A percentile compares a stretch with the other conserved stretches of the same genome.
Conservation (phyloP, 2,113 vertebrate genomes). For the Mastomys natalensis region DNA sequence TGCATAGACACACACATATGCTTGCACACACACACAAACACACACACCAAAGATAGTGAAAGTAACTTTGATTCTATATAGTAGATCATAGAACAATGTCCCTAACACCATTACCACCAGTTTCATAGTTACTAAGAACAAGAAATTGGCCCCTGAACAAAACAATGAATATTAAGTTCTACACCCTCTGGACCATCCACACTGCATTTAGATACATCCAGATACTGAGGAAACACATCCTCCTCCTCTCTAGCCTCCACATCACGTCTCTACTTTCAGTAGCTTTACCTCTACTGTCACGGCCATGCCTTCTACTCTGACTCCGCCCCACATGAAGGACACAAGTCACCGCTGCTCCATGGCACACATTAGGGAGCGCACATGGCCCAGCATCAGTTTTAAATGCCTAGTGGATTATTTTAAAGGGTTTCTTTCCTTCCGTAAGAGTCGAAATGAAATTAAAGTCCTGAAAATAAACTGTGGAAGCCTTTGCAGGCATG, state of each 20-base stretch:
- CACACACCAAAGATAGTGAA: background rate
- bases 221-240: background rate
- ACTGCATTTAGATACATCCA: background rate
- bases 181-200: background rate
- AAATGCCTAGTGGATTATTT: constrained; percentile 43
- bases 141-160: background rate
- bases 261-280: background rate
- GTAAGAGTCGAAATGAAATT: constrained; percentile 54
- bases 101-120: background rate
- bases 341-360: background rate
- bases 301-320: background rate
- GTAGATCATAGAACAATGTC: background rate
- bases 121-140: background rate
- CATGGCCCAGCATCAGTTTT: background rate
- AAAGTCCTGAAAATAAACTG: constrained; percentile 43
- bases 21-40: no score
- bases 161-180: background rate
- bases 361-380: background rate
- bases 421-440: constrained; percentile 25
- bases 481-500: constrained; percentile 27
- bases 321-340: background rate
- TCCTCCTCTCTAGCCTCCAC: background rate
- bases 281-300: accelerated
- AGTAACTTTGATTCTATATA: background rate
- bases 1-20: background rate